A percentile compares a stretch with the other conserved stretches of the same genome.
Evolutionary conservation across 2,797 vertebrate genomes (phyloP).

Genomic region (Streptopelia turtur): DNA sequence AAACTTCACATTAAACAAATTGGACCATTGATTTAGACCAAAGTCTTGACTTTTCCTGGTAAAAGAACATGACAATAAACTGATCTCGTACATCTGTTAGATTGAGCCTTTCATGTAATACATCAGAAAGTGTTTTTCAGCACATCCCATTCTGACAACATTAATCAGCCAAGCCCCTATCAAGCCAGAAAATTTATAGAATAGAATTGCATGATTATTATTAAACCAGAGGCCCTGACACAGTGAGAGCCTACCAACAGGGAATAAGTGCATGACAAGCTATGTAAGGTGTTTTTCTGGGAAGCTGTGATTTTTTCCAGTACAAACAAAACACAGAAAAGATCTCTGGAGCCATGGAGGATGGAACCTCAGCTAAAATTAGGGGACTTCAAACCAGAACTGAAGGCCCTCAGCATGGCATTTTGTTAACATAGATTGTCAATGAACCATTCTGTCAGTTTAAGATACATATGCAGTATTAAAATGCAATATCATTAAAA

Average conservation of each 20-base stretch:
- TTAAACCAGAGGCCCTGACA: slow-evolving; percentile 19
- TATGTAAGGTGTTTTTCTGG: neutral
- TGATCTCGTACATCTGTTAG: neutral
- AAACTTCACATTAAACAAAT: slow-evolving; percentile 56
- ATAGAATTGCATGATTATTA: neutral
- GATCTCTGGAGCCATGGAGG: neutral
- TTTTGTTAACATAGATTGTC: neutral
- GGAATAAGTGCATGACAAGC: neutral
- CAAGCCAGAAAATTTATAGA: slow-evolving; percentile 16
- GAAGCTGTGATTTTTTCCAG: neutral
- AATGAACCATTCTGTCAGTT: neutral
- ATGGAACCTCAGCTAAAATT: neutral
- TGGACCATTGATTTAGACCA: slow-evolving; percentile 27
- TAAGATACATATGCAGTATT: neutral
- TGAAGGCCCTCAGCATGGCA: neutral
- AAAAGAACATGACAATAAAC: slow-evolving; percentile 46
- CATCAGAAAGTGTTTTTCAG: slow-evolving; percentile 56
- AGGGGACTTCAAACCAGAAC: neutral
- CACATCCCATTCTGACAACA: slow-evolving; percentile 26
- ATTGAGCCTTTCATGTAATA: slow-evolving; percentile 43
- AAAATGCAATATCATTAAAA: neutral
- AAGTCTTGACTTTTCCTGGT: slow-evolving; percentile 24
- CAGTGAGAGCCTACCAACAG: neutral
- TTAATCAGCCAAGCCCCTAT: slow-evolving; percentile 36
- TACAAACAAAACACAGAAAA: neutral